Conservation (phyloP, 1,140 invertebrate species). For the Cherax destructor region DNA sequence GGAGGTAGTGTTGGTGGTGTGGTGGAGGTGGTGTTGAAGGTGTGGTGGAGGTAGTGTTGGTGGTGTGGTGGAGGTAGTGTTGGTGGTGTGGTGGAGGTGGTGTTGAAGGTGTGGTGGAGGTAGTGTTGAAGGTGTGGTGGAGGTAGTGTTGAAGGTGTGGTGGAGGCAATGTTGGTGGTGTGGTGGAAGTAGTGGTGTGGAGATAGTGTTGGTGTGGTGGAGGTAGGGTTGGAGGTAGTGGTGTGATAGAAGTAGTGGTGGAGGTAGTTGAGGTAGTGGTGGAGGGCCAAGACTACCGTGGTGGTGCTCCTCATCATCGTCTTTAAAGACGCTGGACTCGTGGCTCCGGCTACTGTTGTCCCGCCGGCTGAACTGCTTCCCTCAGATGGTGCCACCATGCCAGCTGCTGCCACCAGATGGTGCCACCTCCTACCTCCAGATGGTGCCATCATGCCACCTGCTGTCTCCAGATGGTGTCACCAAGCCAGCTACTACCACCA, state of each 20-base stretch:
- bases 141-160: neutral
- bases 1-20: too few species aligned
- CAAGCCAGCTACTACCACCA: neutral
- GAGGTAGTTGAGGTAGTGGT: too few species aligned
- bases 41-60: too few species aligned
- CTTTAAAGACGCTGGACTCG: neutral
- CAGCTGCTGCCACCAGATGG: neutral
- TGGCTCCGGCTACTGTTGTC: neutral
- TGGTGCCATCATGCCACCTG: neutral
- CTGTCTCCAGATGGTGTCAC: neutral
- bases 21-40: too few species aligned
- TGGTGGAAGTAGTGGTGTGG: neutral
- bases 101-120: too few species aligned
- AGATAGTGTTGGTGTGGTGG: too few species aligned
- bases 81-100: too few species aligned
- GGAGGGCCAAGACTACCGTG: neutral
- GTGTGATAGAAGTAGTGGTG: too few species aligned
- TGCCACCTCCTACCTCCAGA: neutral
- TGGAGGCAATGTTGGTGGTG: neutral
- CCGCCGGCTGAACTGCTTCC: neutral
- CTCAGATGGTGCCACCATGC: neutral
- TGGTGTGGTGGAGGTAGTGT: too few species aligned
- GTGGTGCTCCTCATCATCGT: neutral
- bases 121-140: too few species aligned
- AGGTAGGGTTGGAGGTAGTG: too few species aligned